Conservation (phyloP, 2,113 vertebrate species). For the Halichoerus grypus region DNA sequence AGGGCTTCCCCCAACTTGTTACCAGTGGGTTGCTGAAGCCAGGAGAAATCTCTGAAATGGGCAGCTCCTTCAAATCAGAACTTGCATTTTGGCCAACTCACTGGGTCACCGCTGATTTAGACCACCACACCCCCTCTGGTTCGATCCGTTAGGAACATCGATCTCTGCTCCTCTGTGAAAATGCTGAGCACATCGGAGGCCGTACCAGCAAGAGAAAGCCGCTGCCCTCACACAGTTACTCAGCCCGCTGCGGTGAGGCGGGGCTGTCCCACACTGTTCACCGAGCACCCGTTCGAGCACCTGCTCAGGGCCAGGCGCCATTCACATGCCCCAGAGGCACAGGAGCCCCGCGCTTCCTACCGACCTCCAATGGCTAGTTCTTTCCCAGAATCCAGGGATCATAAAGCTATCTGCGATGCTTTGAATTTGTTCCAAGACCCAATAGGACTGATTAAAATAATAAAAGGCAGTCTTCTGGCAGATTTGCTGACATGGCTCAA, state of each 20-base stretch:
- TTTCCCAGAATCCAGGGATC: background rate
- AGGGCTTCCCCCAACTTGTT: background rate
- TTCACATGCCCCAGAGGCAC: background rate
- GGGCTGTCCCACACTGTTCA: background rate
- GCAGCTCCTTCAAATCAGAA: background rate
- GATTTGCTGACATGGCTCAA: background rate
- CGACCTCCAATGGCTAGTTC: rapidly evolving
- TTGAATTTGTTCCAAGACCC: background rate
- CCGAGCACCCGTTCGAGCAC: background rate
- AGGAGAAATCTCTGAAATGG: background rate
- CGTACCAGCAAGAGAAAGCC: background rate
- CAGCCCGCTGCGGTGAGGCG: rapidly evolving
- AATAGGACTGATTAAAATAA: background rate
- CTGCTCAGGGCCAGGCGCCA: rapidly evolving
- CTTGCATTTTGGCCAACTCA: background rate
- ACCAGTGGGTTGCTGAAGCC: background rate
- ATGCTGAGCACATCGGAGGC: background rate
- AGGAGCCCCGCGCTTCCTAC: background rate
- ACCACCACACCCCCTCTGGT: rapidly evolving
- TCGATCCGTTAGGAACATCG: background rate
- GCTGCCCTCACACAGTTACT: background rate
- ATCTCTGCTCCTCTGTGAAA: background rate
- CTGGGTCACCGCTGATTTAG: no score
- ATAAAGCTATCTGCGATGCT: background rate
- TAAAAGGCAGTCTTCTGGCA: background rate